These are phyloP conservation scores for Corythornis cristatus DNA, from an alignment of 2,113 vertebrate species.

Conservation along the genomic window DNA sequence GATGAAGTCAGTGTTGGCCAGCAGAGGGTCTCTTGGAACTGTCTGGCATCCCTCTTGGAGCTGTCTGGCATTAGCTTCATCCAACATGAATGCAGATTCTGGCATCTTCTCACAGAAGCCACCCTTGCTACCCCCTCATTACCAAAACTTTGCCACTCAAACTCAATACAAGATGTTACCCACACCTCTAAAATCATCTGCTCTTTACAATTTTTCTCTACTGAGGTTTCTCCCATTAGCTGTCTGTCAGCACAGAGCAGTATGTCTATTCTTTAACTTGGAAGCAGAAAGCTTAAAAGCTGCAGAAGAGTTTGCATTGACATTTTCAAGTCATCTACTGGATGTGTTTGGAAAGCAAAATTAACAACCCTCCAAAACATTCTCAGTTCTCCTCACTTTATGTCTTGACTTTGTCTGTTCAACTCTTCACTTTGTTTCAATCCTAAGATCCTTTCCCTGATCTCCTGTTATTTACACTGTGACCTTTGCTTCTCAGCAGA, in stretches of 20 bases:
- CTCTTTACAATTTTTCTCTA: neutral
- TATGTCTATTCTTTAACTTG: neutral
- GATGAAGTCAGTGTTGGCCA: neutral
- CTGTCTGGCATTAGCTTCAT: fast-evolving
- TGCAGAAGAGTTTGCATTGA: neutral
- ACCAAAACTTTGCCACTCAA: neutral
- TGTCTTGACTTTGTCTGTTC: neutral
- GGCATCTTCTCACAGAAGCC: neutral
- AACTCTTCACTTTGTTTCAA: neutral
- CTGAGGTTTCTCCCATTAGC: neutral
- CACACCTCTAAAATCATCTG: neutral
- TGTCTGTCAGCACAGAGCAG: neutral
- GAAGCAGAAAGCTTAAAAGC: neutral
- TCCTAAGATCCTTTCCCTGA: neutral
- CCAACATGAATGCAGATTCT: neutral
- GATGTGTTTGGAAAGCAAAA: neutral
- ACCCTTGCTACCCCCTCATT: fast-evolving
- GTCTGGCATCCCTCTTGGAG: fast-evolving
- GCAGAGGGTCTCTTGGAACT: fast-evolving
- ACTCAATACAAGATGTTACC: neutral
- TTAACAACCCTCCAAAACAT: neutral
- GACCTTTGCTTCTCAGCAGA: neutral
- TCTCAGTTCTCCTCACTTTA: neutral
- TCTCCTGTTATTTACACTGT: neutral
- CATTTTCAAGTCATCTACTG: neutral